A percentile compares a stretch with the other conserved stretches of the same genome.
Evolutionary conservation across 2,113 vertebrate species (phyloP).

Genomic region (Sapajus apella): DNA sequence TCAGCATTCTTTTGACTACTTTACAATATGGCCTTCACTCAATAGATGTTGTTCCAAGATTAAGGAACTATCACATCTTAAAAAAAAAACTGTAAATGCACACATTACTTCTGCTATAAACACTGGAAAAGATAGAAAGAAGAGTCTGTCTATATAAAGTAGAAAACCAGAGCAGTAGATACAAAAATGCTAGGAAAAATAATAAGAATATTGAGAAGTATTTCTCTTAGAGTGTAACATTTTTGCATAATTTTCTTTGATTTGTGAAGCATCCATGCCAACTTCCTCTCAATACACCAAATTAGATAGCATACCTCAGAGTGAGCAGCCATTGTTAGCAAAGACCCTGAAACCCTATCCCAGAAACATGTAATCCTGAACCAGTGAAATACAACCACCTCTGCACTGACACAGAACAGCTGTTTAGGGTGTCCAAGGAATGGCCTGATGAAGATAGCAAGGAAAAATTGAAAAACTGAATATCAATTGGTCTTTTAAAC

Average conservation of each 20-base stretch:
- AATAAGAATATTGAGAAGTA: slow-evolving; percentile 38
- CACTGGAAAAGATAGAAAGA: background rate
- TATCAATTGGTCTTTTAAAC: background rate
- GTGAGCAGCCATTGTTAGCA: slow-evolving; percentile 32
- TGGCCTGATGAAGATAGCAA: background rate
- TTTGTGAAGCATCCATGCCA: slow-evolving; percentile 45
- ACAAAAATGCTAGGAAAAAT: slow-evolving; percentile 43
- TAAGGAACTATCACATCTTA: background rate
- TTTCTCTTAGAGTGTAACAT: background rate
- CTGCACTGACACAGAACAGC: slow-evolving; percentile 57
- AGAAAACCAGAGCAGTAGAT: background rate
- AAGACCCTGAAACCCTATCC: slow-evolving; percentile 42
- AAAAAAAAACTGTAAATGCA: background rate
- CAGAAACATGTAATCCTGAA: slow-evolving; percentile 52
- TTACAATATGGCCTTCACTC: background rate
- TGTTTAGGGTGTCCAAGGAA: background rate
- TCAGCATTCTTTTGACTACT: background rate
- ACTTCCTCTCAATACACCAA: slow-evolving; percentile 54
- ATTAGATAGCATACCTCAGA: slow-evolving; percentile 25
- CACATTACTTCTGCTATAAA: background rate
- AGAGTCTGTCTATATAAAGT: background rate
- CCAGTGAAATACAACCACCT: slow-evolving; percentile 47
- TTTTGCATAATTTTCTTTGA: slow-evolving; percentile 55
- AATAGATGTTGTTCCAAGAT: background rate
- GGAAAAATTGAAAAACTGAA: background rate